Base-by-base conservation (phyloP, 2,888 invertebrate species). In the Pterostichus madidus region DNA sequence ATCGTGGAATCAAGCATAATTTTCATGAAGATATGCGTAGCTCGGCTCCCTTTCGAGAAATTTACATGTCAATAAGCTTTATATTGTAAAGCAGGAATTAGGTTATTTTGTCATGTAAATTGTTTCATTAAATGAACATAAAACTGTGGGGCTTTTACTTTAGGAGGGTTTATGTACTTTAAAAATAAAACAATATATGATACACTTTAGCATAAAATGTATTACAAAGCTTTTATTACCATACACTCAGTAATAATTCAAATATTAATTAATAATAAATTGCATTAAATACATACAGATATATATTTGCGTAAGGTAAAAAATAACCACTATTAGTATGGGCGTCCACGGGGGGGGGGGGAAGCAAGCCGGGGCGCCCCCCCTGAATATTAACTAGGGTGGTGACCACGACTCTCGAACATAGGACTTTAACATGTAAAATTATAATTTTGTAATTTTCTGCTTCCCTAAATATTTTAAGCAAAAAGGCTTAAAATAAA, bases 101-200 rank as follows among this genome's bases (percentile, higher is more conserved):
- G 81, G 75, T 81, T 81, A 81, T 81, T 80, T 81, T 81, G 61
- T 81, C 80, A 80, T 80, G 80, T 56, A 80, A 80, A 80, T 80
- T 80, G 80, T 80, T 80, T 80, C 80, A 80, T 80, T 80, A 80
- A 80, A 73, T 80, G 56, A 53, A 80, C 44, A 56, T 80, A 80
- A 80, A 80, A 80, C 32, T 64, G 64, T 32, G 68, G 13, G 32
- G 76, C 32, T 64, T 64, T 64, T 39, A 39, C 39, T 39, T 24
- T 39, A 39, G 7, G 7, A 39, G 39, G 8, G 39, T 39, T 39
- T 39, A 39, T 39, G 39, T 39, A 39, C 39, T 39, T 39, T 39
- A 39, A 39, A 64, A 31, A 35, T 64, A 31, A 31, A 35, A 32
- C 5, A 64, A 31, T n/a, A 17, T 13, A 31, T 31, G 31, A 64